Percentiles rank a stretch among this genome's conserved stretches.
Conservation (phyloP, 2,113 vertebrate genomes). For the Collichthys lucidus region DNA sequence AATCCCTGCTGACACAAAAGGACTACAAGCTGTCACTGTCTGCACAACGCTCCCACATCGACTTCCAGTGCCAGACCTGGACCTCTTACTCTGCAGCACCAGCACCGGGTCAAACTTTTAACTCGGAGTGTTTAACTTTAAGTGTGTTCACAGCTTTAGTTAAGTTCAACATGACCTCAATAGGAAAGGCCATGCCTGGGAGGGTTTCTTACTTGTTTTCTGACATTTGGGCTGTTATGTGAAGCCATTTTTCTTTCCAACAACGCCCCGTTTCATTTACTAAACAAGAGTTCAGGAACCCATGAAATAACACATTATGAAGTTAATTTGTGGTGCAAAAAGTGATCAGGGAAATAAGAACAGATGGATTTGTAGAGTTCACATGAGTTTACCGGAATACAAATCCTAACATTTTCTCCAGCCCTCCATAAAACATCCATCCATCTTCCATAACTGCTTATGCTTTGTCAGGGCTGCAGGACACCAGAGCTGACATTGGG, state of each 20-base stretch:
- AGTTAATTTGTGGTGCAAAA: slow-evolving; percentile 32
- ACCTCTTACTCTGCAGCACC: slow-evolving; percentile 25
- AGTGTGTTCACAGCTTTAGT: slow-evolving; percentile 18
- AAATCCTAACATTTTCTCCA: too few relatives aligned
- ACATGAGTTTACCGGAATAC: not conserved
- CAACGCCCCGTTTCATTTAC: slow-evolving; percentile 12
- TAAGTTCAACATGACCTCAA: slow-evolving; percentile 22
- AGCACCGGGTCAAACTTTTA: slow-evolving; percentile 12
- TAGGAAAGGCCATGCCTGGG: slow-evolving; percentile 35
- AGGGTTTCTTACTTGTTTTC: slow-evolving; percentile 28
- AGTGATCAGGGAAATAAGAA: not conserved
- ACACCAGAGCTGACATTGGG: too few relatives aligned
- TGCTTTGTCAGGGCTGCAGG: too few relatives aligned
- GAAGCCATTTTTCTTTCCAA: not conserved
- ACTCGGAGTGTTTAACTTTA: slow-evolving; percentile 23
- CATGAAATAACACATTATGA: slow-evolving; percentile 12
- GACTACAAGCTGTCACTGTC: slow-evolving; percentile 17
- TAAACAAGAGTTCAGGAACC: slow-evolving; percentile 30
- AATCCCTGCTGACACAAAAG: slow-evolving; percentile 46
- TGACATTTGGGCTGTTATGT: slow-evolving; percentile 27
- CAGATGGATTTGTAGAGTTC: not conserved
- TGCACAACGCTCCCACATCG: slow-evolving; percentile 39
- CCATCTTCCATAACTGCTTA: too few relatives aligned
- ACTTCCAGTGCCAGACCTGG: slow-evolving; percentile 13
- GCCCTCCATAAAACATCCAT: too few relatives aligned